These are phyloP conservation scores for Anoplius nigerrimus DNA, from an alignment of 2,888 invertebrate species.

Conservation along the genomic window DNA sequence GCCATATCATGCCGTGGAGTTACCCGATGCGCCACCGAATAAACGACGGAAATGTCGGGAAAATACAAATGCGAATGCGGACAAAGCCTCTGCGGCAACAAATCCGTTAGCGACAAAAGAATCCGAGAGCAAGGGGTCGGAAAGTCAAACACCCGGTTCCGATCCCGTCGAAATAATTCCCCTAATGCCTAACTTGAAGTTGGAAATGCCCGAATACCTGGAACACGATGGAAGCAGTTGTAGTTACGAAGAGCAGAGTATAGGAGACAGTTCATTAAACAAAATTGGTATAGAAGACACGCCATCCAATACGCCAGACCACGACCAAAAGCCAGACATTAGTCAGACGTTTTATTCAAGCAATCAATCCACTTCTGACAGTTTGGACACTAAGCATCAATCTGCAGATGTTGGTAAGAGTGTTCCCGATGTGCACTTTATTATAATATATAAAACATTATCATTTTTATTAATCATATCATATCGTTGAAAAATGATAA, in stretches of 20 bases:
- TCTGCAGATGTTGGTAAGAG: conserved; percentile 69
- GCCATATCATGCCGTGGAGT: conserved; percentile 66
- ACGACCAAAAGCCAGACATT: conserved; percentile 72
- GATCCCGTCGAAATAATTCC: conserved; percentile 75
- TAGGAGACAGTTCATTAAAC: conserved; percentile 66
- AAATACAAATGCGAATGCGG: conserved; percentile 60
- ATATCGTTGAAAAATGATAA: too few species aligned
- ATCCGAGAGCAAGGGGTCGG: conserved; percentile 60
- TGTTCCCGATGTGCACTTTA: not conserved
- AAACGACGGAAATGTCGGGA: conserved; percentile 72
- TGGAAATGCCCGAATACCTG: conserved; percentile 79
- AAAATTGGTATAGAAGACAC: conserved; percentile 67
- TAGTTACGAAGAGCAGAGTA: conserved; percentile 73
- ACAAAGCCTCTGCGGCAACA: conserved; percentile 62
- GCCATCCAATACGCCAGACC: conserved; percentile 64
- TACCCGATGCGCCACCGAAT: conserved; percentile 68
- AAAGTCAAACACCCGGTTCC: conserved; percentile 60
- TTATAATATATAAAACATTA: not conserved
- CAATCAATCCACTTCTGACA: conserved; percentile 66
- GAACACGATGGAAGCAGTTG: conserved; percentile 75
- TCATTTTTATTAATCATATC: too few species aligned
- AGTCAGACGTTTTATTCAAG: conserved; percentile 72
- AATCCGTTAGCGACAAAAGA: conserved; percentile 63
- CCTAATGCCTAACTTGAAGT: conserved; percentile 76
- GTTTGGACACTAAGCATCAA: conserved; percentile 66